A percentile compares a stretch with the other conserved stretches of the same genome.
These are phyloP conservation scores for Calameuta filiformis DNA, from an alignment of 2,888 invertebrate species.

Conservation along the genomic window DNA sequence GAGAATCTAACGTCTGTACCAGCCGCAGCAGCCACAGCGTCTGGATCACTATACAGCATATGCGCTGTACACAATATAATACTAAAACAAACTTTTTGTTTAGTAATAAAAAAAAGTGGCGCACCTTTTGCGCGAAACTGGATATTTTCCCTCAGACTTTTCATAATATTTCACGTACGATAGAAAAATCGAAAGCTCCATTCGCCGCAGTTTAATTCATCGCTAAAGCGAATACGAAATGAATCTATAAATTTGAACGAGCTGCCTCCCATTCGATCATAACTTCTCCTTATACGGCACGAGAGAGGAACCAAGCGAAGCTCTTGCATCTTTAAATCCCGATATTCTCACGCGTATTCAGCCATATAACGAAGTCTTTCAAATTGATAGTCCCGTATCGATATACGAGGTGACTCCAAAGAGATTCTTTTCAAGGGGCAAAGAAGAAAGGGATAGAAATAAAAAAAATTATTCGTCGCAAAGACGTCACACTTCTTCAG, in stretches of 20 bases:
- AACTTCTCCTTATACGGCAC: not conserved
- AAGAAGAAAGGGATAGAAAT: not conserved
- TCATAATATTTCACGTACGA: not conserved
- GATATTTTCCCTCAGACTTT: not conserved
- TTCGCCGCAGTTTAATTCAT: slow-evolving; percentile 31
- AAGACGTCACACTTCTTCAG: not conserved
- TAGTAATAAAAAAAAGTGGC: not conserved
- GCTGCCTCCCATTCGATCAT: slow-evolving; percentile 20
- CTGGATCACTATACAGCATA: not conserved
- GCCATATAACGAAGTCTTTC: not conserved
- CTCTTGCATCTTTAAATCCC: not conserved
- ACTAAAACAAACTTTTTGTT: not conserved
- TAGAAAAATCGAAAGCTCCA: not conserved
- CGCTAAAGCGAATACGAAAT: slow-evolving; percentile 34
- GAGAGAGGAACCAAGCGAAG: not conserved
- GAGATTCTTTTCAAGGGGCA: not conserved
- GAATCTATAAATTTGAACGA: slow-evolving; percentile 36
- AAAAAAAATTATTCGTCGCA: not conserved
- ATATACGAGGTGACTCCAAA: not conserved
- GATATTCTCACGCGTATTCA: not conserved
- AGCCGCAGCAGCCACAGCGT: not conserved
- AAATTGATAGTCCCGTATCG: not conserved
- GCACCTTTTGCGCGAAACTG: not conserved
- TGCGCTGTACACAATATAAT: not conserved
- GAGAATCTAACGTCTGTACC: not conserved